A percentile compares a stretch with the other conserved stretches of the same genome.
phyloP scores from a whole-genome alignment of 2,888 invertebrate genomes.

The Caenorhabditis sp. region DNA sequence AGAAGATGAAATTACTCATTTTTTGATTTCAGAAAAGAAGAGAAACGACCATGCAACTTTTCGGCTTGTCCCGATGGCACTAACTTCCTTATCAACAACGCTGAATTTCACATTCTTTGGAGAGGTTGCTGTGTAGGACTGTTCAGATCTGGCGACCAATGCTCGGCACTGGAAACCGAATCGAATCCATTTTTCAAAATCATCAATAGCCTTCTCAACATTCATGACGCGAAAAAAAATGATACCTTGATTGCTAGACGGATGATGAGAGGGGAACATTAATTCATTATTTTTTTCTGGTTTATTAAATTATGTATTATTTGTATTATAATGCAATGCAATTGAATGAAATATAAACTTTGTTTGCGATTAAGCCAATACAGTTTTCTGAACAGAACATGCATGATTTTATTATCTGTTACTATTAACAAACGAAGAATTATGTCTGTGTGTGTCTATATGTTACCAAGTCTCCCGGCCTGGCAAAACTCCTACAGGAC shows the following conservation, averaged over 20 bases:
- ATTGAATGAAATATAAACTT: too few species aligned
- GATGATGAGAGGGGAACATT: slow-evolving; percentile 67
- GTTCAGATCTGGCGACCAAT: slow-evolving; percentile 72
- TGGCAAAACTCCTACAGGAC: too few species aligned
- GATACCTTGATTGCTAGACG: slow-evolving; percentile 58
- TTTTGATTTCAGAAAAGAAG: slow-evolving; percentile 73
- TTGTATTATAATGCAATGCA: slow-evolving; percentile 16
- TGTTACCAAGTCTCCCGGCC: too few species aligned
- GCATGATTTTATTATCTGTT: too few species aligned
- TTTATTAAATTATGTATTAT: slow-evolving; percentile 36
- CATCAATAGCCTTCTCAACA: slow-evolving; percentile 67
- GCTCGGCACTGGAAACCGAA: slow-evolving; percentile 75
- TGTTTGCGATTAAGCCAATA: too few species aligned
- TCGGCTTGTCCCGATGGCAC: slow-evolving; percentile 80
- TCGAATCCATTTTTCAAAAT: slow-evolving; percentile 76
- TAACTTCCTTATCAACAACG: slow-evolving; percentile 82
- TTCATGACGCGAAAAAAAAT: slow-evolving; percentile 70
- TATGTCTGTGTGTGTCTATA: too few species aligned
- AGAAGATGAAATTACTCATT: neutral
- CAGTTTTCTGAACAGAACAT: too few species aligned
- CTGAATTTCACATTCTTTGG: slow-evolving; percentile 82
- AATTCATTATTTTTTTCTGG: slow-evolving; percentile 38
- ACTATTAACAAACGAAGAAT: too few species aligned
- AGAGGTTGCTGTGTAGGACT: slow-evolving; percentile 83
- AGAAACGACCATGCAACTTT: slow-evolving; percentile 82